Base-by-base conservation (phyloP, 1,140 invertebrate species). In the Cherax destructor region DNA sequence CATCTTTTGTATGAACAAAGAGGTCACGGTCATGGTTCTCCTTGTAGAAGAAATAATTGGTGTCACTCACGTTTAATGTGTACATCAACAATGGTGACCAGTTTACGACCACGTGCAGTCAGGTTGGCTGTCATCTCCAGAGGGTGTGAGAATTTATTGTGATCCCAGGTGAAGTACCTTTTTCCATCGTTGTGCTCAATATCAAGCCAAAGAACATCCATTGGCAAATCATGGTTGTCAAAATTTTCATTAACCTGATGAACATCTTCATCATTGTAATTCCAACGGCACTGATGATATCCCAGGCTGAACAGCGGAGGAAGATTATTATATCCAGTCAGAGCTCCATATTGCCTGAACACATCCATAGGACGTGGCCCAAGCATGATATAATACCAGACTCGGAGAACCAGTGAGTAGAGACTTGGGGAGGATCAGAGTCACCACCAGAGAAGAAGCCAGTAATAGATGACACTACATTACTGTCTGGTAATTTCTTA, bases 221-320 rank as follows among this genome's bases (percentile, higher is more conserved):
- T 96, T 4, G 99, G 99, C 91, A 99, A 97, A 94, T 99, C 98
- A 94, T 98, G 95, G 59, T 96, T 95, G 95, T 99, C 99, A 94
- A 99, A 95, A 95, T 94, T 96, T 9, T 97, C 96, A 92, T 97
- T 96, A 0, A 99, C 97, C 30, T 95, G 94, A 56, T 96, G 95
- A 0, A 99, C 98, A 95, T 99, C 99, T 13, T 99, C 97, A 94
- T 99, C 98, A 93, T 99, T 99, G 95, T 99, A 99, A 95, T 99
- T 99, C 99, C 99, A 99, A 78, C 99, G 96, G 93, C 97, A 97
- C 95, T 99, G 99, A 95, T 99, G 99, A 94, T 99, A 99, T 21
- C 96, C 98, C 85, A 99, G 95, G 0, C 98, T 95, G 95, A 98
- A 99, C 92, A 97, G 95, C 83, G 98, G 98, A 50, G 99, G 99